Conservation (phyloP, 2,113 vertebrate genomes). For the Seriola dumerili region DNA sequence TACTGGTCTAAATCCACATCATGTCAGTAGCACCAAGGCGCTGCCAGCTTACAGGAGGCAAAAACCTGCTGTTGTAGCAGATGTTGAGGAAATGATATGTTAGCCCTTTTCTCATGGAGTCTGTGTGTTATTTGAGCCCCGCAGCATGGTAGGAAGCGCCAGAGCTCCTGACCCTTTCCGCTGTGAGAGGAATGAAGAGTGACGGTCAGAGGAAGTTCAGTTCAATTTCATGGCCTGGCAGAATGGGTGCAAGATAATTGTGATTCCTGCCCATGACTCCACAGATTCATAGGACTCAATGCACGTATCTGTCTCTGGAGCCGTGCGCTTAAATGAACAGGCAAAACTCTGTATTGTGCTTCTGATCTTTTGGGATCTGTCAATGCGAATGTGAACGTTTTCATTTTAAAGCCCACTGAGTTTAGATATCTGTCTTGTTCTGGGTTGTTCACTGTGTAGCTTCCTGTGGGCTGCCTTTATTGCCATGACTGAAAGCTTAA, state of each 20-base stretch:
- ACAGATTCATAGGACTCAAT: constrained; percentile 15
- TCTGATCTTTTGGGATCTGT: constrained; percentile 50
- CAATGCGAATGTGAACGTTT: constrained; percentile 11
- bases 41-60: constrained; percentile 60
- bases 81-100: constrained; percentile 73
- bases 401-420: constrained; percentile 25
- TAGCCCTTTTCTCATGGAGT: constrained; percentile 27
- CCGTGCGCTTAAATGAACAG: constrained; percentile 33
- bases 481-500: constrained; percentile 8
- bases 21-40: constrained; percentile 42
- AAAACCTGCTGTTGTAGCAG: constrained; percentile 69
- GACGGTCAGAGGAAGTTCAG: constrained; percentile 57
- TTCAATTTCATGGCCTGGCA: constrained; percentile 24
- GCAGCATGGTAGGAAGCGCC: constrained; percentile 16
- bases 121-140: constrained; percentile 49
- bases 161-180: constrained; percentile 44
- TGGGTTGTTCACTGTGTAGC: constrained; percentile 8
- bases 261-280: constrained; percentile 35
- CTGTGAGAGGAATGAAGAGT: constrained; percentile 44
- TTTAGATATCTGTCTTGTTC: constrained; percentile 41
- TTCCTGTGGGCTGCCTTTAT: constrained; percentile 10
- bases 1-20: constrained; percentile 65
- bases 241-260: constrained; percentile 28
- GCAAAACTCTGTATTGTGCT: constrained; percentile 16
- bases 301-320: constrained; percentile 28